Evolutionary conservation across 2,888 invertebrate species (phyloP).

Genomic region (Clunio marinus): DNA sequence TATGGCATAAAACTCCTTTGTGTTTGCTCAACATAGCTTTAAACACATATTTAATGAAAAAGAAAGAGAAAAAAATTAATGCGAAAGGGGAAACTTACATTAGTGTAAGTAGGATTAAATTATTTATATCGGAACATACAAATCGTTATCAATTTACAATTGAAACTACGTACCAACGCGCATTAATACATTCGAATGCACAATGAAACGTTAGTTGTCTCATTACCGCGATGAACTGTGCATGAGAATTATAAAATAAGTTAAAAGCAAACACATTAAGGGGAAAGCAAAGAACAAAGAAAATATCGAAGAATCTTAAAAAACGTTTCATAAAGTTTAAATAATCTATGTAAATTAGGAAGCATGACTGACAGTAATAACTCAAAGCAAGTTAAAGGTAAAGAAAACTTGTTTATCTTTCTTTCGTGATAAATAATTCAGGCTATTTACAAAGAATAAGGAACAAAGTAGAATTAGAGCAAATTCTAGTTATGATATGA

Average conservation of each 20-base stretch:
- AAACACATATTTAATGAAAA: too few species aligned
- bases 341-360: not conserved
- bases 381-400: not conserved
- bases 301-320: not conserved
- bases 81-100: too few species aligned
- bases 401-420: not conserved
- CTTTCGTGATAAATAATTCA: too few species aligned
- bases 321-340: not conserved
- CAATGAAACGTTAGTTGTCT: not conserved
- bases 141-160: slow-evolving; percentile 21
- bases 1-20: too few species aligned
- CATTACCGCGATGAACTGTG: not conserved
- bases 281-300: not conserved
- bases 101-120: not conserved
- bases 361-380: not conserved
- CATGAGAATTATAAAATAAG: not conserved
- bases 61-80: too few species aligned
- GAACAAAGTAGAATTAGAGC: too few species aligned
- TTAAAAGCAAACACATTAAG: too few species aligned
- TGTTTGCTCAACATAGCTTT: too few species aligned
- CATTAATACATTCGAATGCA: not conserved
- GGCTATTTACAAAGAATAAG: too few species aligned
- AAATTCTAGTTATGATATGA: too few species aligned
- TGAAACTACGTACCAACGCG: not conserved
- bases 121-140: slow-evolving; percentile 4